These are phyloP conservation scores for Aphidius ervi DNA, from an alignment of 1,140 invertebrate genomes.

Conservation along the genomic window DNA sequence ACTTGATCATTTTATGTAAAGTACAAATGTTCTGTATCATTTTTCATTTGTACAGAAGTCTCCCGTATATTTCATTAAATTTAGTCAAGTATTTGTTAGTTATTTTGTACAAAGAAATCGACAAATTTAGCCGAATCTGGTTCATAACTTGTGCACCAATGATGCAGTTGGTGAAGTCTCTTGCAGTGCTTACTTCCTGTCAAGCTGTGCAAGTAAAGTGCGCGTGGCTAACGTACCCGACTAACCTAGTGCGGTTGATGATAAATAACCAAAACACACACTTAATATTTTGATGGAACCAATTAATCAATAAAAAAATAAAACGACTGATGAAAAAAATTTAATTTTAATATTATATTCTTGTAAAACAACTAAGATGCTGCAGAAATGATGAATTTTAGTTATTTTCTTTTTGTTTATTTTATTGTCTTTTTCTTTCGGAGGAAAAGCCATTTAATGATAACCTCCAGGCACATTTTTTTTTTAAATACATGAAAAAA, in stretches of 20 bases:
- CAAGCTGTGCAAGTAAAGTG: not conserved
- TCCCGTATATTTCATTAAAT: too few species aligned
- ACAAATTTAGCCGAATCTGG: not conserved
- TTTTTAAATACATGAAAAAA: too few species aligned
- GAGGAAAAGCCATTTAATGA: slow-evolving; percentile 8
- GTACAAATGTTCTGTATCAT: not conserved
- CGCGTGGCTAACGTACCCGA: slow-evolving; percentile 6
- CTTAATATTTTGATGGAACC: not conserved
- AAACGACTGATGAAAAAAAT: too few species aligned
- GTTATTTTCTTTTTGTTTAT: too few species aligned
- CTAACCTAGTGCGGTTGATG: not conserved
- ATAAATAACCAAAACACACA: not conserved
- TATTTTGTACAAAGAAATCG: not conserved
- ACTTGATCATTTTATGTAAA: too few species aligned
- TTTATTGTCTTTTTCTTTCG: not conserved
- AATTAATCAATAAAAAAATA: too few species aligned
- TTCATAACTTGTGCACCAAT: slow-evolving; percentile 1
- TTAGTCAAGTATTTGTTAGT: too few species aligned
- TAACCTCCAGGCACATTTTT: slow-evolving; percentile 11
- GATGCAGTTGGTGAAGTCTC: slow-evolving; percentile 6
- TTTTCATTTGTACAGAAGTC: not conserved
- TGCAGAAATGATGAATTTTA: too few species aligned
- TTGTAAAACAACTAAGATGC: too few species aligned
- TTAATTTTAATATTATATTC: too few species aligned
- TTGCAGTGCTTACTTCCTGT: slow-evolving; percentile 7